Percentiles rank a stretch among this genome's conserved stretches.
These are phyloP conservation scores for Euura saliciscinereae DNA, from an alignment of 1,140 invertebrate species.

Conservation along the genomic window DNA sequence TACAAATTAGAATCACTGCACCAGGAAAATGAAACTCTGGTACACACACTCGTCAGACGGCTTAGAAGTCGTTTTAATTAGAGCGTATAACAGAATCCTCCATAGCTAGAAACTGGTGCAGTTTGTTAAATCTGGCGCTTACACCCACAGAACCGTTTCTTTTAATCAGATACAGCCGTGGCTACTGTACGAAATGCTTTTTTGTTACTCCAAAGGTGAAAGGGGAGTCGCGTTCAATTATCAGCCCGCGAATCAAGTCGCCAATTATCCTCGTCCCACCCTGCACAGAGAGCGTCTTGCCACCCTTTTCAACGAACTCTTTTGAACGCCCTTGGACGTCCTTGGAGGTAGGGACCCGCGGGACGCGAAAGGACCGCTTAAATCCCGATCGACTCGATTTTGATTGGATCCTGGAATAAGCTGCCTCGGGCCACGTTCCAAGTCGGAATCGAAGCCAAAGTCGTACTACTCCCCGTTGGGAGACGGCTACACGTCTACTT, in stretches of 20 bases:
- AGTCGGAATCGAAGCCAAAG: slow-evolving; percentile 1
- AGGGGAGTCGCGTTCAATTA: no score
- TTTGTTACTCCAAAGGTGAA: no score
- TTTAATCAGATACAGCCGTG: no score
- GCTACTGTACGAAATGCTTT: no score
- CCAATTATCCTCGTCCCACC: not conserved
- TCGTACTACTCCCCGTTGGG: not conserved
- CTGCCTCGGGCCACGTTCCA: not conserved
- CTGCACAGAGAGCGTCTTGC: not conserved
- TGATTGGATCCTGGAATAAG: slow-evolving; percentile 7
- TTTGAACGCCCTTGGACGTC: not conserved
- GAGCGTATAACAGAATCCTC: no score
- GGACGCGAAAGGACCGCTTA: slow-evolving; percentile 2
- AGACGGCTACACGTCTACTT: not conserved
- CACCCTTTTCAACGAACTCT: not conserved
- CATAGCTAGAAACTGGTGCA: no score
- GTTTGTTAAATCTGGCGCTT: no score
- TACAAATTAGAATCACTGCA: no score
- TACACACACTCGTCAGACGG: no score
- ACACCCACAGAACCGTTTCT: no score
- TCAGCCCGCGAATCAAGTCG: not conserved
- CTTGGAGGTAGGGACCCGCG: not conserved
- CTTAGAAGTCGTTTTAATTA: no score
- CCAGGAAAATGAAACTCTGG: no score
- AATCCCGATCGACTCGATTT: slow-evolving; percentile 2